Evolutionary conservation across 2,888 invertebrate genomes (phyloP).

Genomic region (Polyploca ridens): DNA sequence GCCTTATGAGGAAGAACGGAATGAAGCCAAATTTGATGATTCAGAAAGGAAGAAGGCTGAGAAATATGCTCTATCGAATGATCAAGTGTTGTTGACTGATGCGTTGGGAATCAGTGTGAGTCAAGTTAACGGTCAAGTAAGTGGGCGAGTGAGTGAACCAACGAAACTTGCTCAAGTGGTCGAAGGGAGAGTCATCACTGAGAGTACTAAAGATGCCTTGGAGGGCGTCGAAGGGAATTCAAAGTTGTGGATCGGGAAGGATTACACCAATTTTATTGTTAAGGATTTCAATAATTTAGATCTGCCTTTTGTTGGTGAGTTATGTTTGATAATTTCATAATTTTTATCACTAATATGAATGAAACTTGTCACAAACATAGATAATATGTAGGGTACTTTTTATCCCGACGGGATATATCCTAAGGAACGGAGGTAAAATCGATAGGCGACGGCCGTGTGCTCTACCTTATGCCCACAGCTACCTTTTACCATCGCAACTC

Average conservation of each 20-base stretch:
- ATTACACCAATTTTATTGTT: slow-evolving; percentile 97
- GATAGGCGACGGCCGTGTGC: too few relatives aligned
- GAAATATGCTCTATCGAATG: slow-evolving; percentile 74
- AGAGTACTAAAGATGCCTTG: slow-evolving; percentile 60
- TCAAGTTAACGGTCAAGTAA: slow-evolving; percentile 47
- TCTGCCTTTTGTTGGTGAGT: slow-evolving; percentile 89
- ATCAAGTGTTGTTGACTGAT: slow-evolving; percentile 71
- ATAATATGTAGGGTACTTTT: too few relatives aligned
- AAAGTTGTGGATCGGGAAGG: slow-evolving; percentile 97
- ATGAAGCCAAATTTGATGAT: slow-evolving; percentile 75
- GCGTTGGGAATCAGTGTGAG: slow-evolving; percentile 45
- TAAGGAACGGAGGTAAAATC: too few relatives aligned
- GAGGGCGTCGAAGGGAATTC: slow-evolving; percentile 87
- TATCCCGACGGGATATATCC: too few relatives aligned
- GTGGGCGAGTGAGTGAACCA: slow-evolving; percentile 40
- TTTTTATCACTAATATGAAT: too few relatives aligned
- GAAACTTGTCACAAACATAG: too few relatives aligned
- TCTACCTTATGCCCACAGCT: too few relatives aligned
- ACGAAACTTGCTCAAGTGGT: slow-evolving; percentile 71
- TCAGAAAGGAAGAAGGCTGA: slow-evolving; percentile 76
- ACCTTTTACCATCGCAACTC: too few relatives aligned
- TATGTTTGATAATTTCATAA: neutral
- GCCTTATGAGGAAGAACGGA: slow-evolving; percentile 69
- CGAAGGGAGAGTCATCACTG: slow-evolving; percentile 70
- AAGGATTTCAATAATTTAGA: slow-evolving; percentile 97